phyloP scores from a whole-genome alignment of 2,888 invertebrate species.

The Blastobasis lacticolella region DNA sequence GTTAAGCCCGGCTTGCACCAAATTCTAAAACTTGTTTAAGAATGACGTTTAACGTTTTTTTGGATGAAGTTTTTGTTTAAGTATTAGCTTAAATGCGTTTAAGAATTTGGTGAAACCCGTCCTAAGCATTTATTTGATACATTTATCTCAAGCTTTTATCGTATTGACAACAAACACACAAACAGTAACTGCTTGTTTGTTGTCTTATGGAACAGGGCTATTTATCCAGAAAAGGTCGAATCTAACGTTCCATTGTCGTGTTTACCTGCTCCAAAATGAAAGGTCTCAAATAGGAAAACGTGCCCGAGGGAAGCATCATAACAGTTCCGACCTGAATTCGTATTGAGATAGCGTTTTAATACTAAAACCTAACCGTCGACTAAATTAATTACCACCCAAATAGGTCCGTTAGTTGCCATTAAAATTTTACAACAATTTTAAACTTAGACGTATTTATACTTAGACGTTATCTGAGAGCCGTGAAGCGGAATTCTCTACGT shows the following conservation, averaged over 20 bases:
- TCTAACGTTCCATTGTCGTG: conserved; percentile 17
- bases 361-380: conserved; percentile 17
- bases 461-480: conserved; percentile 1
- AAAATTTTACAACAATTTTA: not conserved
- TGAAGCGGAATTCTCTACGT: not conserved
- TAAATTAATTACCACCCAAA: not conserved
- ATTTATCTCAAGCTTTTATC: not conserved
- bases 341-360: conserved; percentile 34
- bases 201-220: not conserved
- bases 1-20: no score
- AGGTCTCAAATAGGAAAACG: conserved; percentile 33
- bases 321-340: conserved; percentile 24
- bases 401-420: not conserved
- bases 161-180: not conserved
- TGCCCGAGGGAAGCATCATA: conserved; percentile 31
- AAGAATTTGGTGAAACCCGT: no score
- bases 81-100: no score
- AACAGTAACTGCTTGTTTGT: not conserved
- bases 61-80: no score
- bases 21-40: no score
- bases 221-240: conserved; percentile 4
- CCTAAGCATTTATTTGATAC: no score
- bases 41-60: no score
- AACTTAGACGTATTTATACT: conserved; percentile 1
- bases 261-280: conserved; percentile 25